Conservation (phyloP, 2,888 invertebrate genomes). For the Heliconius ismenius region DNA sequence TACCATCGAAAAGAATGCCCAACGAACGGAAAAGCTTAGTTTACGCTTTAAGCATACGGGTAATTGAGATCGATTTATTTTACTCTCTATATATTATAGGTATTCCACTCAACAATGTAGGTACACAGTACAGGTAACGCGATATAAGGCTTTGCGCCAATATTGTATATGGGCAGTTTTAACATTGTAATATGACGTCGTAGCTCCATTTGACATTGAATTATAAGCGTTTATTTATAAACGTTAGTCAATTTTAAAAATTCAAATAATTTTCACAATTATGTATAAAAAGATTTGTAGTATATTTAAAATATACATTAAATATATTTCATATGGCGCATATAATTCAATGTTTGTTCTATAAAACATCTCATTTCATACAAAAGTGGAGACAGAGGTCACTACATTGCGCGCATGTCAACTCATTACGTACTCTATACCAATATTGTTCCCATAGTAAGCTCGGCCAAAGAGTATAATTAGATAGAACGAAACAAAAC, state of each 20-base stretch:
- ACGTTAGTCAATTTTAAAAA: conserved; percentile 5
- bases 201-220: conserved; percentile 28
- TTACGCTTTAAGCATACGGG: conserved; percentile 71
- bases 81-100: conserved; percentile 71
- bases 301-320: conserved; percentile 4
- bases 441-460: conserved; percentile 80
- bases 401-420: conserved; percentile 61
- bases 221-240: conserved; percentile 4
- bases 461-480: conserved; percentile 68
- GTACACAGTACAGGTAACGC: conserved; percentile 77
- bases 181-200: conserved; percentile 39
- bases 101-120: conserved; percentile 69
- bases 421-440: conserved; percentile 50
- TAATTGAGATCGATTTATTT: conserved; percentile 79
- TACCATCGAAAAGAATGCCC: conserved; percentile 52
- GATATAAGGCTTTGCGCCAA: conserved; percentile 76
- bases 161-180: conserved; percentile 44
- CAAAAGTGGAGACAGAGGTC: conserved; percentile 54
- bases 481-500: conserved; percentile 38
- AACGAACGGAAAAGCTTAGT: conserved; percentile 59
- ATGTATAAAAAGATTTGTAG: not conserved
- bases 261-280: conserved; percentile 2
- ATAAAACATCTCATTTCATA: conserved; percentile 42
- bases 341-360: conserved; percentile 43
- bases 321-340: not conserved